These are phyloP conservation scores for Calypte anna DNA, from an alignment of 2,113 vertebrate species.

Conservation along the genomic window DNA sequence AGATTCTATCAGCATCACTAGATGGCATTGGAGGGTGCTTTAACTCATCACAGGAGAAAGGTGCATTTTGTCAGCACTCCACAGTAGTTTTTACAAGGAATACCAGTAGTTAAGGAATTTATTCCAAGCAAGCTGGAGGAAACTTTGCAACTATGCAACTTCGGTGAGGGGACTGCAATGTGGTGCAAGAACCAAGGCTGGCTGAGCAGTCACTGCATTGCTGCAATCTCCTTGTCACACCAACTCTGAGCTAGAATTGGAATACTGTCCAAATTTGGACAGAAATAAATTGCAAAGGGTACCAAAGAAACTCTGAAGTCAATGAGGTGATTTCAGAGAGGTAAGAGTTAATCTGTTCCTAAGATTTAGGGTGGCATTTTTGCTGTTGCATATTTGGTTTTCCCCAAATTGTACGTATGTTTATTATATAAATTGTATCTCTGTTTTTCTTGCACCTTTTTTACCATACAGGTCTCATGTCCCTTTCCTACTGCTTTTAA, in stretches of 20 bases:
- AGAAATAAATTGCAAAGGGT: background rate
- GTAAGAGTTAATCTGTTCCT: background rate
- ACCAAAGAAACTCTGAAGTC: background rate
- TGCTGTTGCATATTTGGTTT: background rate
- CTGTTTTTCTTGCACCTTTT: constrained; percentile 2
- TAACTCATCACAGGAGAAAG: background rate
- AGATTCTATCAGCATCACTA: constrained; percentile 48
- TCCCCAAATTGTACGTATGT: background rate
- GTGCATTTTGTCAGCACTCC: background rate
- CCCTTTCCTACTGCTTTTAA: background rate
- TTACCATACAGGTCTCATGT: background rate
- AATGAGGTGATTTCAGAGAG: background rate
- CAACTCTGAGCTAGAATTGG: background rate
- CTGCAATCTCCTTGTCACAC: background rate
- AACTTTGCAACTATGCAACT: background rate
- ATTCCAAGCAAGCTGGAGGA: background rate
- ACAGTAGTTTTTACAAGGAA: background rate
- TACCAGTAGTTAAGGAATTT: background rate
- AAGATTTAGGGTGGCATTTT: background rate
- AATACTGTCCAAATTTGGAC: background rate
- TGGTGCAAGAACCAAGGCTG: background rate
- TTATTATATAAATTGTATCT: background rate
- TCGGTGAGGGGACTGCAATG: background rate
- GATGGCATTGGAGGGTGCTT: constrained; percentile 63
- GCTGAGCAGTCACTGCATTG: background rate